Base-by-base conservation (phyloP, 23 tunicate species). In the Botrylloides violaceus region DNA sequence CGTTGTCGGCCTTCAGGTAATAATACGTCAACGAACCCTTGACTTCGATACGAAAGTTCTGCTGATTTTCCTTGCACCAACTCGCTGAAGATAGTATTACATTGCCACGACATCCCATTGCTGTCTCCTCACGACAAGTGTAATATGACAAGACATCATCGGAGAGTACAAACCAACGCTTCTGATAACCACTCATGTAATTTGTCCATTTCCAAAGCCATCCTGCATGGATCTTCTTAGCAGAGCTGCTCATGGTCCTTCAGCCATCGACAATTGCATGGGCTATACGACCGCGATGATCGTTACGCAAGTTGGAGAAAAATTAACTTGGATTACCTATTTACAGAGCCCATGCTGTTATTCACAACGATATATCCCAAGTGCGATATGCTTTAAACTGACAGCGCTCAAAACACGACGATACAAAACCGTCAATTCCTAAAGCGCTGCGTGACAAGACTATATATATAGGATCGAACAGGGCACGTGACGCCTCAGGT, bases 201-300 rank as follows among this genome's bases (percentile, higher is more conserved):
- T 95, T 95, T 23, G 99, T 95, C 99, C 99, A 95, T 82, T 95
- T 95, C 92, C 89, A 95, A 21, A 95, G 61, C 99, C 99, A 95
- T 21, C 99, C 99, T 62, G 32, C 70, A 28, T 31, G 70, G 4
- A 7, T 7, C 12, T 43, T 15, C 9, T 43, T 43, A 43, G 12
- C 53, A 15, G 15, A 9, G 53, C 53, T 15, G 53, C 53, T 43
- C 53, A 43, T 43, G 53, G 15, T 43, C 15, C 53, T 43, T 9
- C 53, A 43, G 53, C 53, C 15, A 43, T 43, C 53, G 53, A 9
- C 9, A 7, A 15, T 43, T 43, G 53, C 53, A 9, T 15, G n/a
- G n/a, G n/a, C n/a, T n/a, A n/a, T n/a, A n/a, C n/a, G n/a, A n/a
- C n/a, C n/a, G n/a, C n/a, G n/a, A n/a, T n/a, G n/a, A n/a, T 43